Conservation (phyloP, 2,888 invertebrate species). For the Pyrrhia umbra region DNA sequence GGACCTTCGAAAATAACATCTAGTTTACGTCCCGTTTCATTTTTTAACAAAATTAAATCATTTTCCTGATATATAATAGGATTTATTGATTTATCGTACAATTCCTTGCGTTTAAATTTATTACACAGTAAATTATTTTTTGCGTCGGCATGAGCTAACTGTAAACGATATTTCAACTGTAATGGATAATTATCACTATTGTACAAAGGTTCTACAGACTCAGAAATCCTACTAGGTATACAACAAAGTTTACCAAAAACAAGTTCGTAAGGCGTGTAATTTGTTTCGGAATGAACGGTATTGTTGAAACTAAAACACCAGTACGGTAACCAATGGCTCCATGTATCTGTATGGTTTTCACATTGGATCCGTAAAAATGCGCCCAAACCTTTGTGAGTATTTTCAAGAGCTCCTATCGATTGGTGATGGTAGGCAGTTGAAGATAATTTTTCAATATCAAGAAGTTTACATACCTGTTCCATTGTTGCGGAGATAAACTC, state of each 20-base stretch:
- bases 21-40: slow-evolving; percentile 23
- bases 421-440: slow-evolving; percentile 27
- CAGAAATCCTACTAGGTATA: not conserved
- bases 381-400: slow-evolving; percentile 31
- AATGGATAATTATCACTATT: slow-evolving; percentile 17
- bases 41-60: slow-evolving; percentile 25
- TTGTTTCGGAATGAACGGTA: slow-evolving; percentile 17
- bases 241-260: slow-evolving; percentile 19
- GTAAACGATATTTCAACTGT: slow-evolving; percentile 19
- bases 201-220: slow-evolving; percentile 21
- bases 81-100: slow-evolving; percentile 9
- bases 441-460: slow-evolving; percentile 14
- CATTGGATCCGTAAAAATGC: slow-evolving; percentile 40
- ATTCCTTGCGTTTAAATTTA: slow-evolving; percentile 8
- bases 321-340: slow-evolving; percentile 45
- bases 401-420: slow-evolving; percentile 37
- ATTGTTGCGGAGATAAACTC: slow-evolving; percentile 20
- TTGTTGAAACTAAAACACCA: slow-evolving; percentile 39
- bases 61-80: slow-evolving; percentile 2
- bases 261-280: slow-evolving; percentile 13
- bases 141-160: slow-evolving; percentile 23
- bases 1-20: slow-evolving; percentile 21
- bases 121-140: slow-evolving; percentile 13
- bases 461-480: slow-evolving; percentile 22
- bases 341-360: slow-evolving; percentile 12